phyloP scores from a whole-genome alignment of 1,140 invertebrate genomes.

The Formica selysi region DNA sequence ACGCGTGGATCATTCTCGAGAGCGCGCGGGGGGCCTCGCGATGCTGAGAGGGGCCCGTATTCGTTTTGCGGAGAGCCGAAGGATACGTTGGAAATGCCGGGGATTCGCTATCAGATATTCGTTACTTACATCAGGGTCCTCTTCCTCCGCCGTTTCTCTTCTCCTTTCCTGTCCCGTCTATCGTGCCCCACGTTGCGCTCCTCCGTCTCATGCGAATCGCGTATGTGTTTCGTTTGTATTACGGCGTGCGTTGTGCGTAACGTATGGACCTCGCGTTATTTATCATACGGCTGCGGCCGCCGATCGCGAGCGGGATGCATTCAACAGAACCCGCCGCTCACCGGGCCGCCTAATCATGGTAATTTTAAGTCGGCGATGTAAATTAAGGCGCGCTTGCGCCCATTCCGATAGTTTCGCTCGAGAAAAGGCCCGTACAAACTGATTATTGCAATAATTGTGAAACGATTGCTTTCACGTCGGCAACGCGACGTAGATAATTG shows the following conservation, averaged over 20 bases:
- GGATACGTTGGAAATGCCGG: slow-evolving; percentile 77
- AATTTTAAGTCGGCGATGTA: slow-evolving; percentile 71
- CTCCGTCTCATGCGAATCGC: slow-evolving; percentile 67
- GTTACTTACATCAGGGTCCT: slow-evolving; percentile 77
- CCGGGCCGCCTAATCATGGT: slow-evolving; percentile 72
- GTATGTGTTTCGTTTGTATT: slow-evolving; percentile 76
- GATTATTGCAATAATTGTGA: slow-evolving; percentile 55
- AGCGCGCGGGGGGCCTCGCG: slow-evolving; percentile 72
- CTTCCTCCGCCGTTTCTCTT: slow-evolving; percentile 29
- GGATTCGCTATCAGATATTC: slow-evolving; percentile 82
- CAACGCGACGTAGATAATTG: slow-evolving; percentile 19
- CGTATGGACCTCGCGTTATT: slow-evolving; percentile 73
- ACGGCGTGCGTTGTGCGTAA: slow-evolving; percentile 63
- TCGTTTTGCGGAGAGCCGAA: slow-evolving; percentile 73
- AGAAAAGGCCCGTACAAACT: slow-evolving; percentile 21
- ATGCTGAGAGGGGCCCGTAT: slow-evolving; percentile 75
- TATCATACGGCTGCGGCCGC: slow-evolving; percentile 73
- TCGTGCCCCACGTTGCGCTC: slow-evolving; percentile 63
- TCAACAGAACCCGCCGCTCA: slow-evolving; percentile 64
- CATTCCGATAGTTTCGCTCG: slow-evolving; percentile 11
- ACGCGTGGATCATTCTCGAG: slow-evolving; percentile 66
- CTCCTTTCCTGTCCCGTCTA: slow-evolving; percentile 43
- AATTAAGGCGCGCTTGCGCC: slow-evolving; percentile 57
- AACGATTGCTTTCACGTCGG: slow-evolving; percentile 17
- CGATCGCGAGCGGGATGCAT: slow-evolving; percentile 72